These are phyloP conservation scores for Phrynosoma platyrhinos DNA, from an alignment of 2,113 vertebrate genomes.

Conservation along the genomic window DNA sequence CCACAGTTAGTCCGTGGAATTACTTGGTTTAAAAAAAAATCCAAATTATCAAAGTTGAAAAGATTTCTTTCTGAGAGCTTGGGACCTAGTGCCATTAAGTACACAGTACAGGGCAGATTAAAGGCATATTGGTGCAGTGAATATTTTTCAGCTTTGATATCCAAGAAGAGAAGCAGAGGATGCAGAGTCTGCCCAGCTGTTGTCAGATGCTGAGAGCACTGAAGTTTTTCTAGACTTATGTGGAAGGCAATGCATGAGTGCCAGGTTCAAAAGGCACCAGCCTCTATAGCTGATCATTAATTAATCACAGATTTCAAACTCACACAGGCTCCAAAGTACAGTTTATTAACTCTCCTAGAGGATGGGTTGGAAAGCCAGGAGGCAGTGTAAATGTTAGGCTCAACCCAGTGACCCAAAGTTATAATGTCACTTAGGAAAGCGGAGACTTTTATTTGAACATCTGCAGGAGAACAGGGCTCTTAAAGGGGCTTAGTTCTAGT, in stretches of 20 bases:
- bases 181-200: background rate
- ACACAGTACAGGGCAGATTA: background rate
- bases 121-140: background rate
- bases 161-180: too few species aligned
- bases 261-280: background rate
- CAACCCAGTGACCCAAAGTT: background rate
- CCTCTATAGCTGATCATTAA: background rate
- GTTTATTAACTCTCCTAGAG: background rate
- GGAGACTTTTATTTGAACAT: background rate
- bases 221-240: background rate
- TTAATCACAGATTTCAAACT: constrained; percentile 21
- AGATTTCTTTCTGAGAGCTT: background rate
- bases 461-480: background rate
- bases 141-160: background rate
- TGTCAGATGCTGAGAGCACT: background rate
- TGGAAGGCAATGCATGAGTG: background rate
- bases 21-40: background rate
- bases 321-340: background rate
- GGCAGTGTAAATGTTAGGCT: background rate
- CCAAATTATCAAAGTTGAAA: background rate
- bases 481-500: background rate
- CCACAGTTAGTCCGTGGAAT: background rate
- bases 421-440: background rate
- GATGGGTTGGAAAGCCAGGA: background rate
- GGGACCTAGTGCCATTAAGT: background rate